Percentiles rank a stretch among this genome's conserved stretches.
These are phyloP conservation scores for Sphenopsis melanotis DNA, from an alignment of 2,797 vertebrate genomes.

Conservation along the genomic window DNA sequence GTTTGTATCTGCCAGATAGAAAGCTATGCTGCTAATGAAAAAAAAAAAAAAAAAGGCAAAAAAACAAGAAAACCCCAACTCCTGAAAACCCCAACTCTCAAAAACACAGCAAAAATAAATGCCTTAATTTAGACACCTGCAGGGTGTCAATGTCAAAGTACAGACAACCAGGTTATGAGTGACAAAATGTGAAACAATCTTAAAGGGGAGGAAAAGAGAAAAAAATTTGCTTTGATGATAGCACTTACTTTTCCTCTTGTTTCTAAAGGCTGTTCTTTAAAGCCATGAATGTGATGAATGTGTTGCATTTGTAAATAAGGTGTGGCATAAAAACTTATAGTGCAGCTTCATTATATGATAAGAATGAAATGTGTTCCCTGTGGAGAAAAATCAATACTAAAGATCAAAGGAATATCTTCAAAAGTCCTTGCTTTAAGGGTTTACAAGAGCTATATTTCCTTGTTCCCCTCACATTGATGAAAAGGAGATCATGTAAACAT, in stretches of 20 bases:
- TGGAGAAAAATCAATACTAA: background rate
- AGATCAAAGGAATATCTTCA: conserved; percentile 26
- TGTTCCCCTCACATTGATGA: background rate
- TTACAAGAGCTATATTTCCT: background rate
- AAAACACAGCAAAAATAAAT: background rate
- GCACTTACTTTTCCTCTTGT: background rate
- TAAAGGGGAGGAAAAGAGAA: background rate
- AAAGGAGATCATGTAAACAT: background rate
- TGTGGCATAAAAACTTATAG: background rate
- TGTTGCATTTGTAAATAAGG: conserved; percentile 21
- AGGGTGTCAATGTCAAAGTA: background rate
- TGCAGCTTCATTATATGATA: background rate
- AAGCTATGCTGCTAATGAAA: background rate
- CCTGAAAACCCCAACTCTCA: accelerated
- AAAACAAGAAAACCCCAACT: background rate
- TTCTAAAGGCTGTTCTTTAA: background rate
- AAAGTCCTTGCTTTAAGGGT: background rate
- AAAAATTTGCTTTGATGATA: background rate
- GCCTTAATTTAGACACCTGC: background rate
- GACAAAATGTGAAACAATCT: background rate
- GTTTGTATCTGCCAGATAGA: background rate
- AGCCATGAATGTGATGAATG: background rate
- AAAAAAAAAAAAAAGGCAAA: background rate
- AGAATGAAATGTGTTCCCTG: background rate
- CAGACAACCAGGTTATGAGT: background rate